Percentiles rank a stretch among this genome's conserved stretches.
These are phyloP conservation scores for Hypercompe scribonia DNA, from an alignment of 2,888 invertebrate genomes.

Conservation along the genomic window DNA sequence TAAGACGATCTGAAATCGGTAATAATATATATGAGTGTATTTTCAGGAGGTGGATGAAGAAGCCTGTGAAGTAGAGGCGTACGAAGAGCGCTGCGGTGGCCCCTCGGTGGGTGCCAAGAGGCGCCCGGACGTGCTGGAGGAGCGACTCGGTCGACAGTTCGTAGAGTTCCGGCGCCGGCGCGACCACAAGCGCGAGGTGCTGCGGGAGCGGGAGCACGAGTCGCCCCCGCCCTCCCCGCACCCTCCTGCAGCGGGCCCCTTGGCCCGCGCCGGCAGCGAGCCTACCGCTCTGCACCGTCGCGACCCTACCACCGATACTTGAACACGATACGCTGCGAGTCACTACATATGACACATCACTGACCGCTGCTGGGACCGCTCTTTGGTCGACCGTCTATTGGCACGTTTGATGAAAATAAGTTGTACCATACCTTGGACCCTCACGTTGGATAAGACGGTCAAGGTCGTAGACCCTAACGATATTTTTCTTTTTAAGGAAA, in stretches of 20 bases:
- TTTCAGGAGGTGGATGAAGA: conserved; percentile 90
- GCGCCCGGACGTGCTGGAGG: conserved; percentile 60
- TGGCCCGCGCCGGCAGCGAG: conserved; percentile 56
- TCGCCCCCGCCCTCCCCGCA: conserved; percentile 31
- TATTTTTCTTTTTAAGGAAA: neutral
- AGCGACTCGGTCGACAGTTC: conserved; percentile 63
- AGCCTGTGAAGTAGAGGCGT: conserved; percentile 74
- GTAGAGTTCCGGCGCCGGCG: conserved; percentile 85
- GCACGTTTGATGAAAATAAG: neutral
- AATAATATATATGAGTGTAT: neutral
- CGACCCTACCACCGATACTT: conserved; percentile 31
- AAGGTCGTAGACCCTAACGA: neutral
- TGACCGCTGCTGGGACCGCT: neutral
- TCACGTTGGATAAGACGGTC: neutral
- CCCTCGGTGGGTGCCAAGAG: conserved; percentile 60
- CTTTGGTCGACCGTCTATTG: neutral
- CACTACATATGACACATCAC: neutral
- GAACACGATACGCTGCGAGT: conserved; percentile 14
- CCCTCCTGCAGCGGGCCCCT: conserved; percentile 6
- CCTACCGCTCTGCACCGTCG: conserved; percentile 43
- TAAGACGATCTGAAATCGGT: neutral
- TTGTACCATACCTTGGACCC: neutral
- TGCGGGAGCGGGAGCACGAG: conserved; percentile 54
- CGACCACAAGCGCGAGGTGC: conserved; percentile 57
- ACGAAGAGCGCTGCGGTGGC: conserved; percentile 68